Conservation (phyloP, 2,888 invertebrate genomes). For the Lasiommata megera region DNA sequence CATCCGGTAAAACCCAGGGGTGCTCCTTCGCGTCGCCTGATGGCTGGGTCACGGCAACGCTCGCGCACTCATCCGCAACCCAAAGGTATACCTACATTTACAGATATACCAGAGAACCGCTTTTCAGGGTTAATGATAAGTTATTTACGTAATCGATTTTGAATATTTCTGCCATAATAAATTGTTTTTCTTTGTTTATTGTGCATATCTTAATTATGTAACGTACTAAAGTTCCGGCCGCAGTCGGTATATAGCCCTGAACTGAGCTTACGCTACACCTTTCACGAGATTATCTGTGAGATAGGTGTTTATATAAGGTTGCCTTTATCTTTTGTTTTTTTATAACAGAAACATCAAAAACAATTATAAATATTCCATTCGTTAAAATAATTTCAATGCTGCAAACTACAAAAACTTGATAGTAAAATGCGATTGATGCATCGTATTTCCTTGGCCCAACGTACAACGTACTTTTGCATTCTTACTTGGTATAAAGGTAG, state of each 20-base stretch:
- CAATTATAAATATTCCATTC: background rate
- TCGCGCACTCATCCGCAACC: no score
- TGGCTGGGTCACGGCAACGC: no score
- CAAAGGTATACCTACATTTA: no score
- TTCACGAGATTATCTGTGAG: constrained; percentile 21
- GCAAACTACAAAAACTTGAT: no score
- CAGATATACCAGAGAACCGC: background rate
- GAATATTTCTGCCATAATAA: background rate
- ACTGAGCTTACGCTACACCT: constrained; percentile 21
- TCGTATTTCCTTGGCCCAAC: no score
- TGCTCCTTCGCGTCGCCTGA: no score
- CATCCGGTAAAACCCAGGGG: no score
- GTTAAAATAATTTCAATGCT: background rate
- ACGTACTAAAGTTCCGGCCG: constrained; percentile 10
- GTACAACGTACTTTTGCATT: no score
- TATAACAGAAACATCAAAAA: background rate
- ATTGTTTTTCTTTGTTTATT: background rate
- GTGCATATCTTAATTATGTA: background rate
- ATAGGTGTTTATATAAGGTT: background rate
- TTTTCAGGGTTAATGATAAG: background rate
- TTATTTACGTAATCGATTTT: background rate
- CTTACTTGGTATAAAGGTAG: no score
- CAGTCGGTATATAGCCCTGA: constrained; percentile 20
- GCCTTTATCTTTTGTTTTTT: background rate
- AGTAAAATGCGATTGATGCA: no score